These are phyloP conservation scores for Chrysocyon brachyurus DNA, from an alignment of 2,797 vertebrate genomes.

Conservation along the genomic window DNA sequence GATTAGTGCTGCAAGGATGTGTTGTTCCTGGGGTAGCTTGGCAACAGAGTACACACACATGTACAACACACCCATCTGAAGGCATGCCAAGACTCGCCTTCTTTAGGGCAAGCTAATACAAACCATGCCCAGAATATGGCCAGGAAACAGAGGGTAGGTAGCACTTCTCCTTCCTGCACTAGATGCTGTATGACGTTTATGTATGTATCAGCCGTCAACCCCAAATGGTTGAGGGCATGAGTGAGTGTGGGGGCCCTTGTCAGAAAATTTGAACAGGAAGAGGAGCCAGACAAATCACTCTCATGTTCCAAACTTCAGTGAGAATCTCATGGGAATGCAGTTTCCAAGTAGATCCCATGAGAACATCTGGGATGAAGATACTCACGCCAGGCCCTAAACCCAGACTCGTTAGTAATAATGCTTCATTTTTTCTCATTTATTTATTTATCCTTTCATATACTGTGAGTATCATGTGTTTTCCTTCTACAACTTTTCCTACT, in stretches of 20 bases:
- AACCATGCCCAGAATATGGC: conserved; percentile 82
- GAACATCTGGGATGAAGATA: conserved; percentile 89
- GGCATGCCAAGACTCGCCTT: conserved; percentile 71
- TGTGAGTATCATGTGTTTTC: conserved; percentile 70
- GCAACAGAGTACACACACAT: conserved; percentile 80
- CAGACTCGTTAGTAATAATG: conserved; percentile 87
- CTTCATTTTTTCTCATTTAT: conserved; percentile 78
- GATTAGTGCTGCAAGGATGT: conserved; percentile 46
- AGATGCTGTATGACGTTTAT: conserved; percentile 71
- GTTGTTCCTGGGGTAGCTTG: conserved; percentile 76
- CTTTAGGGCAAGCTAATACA: conserved; percentile 80
- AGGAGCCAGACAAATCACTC: conserved; percentile 81
- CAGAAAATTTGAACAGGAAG: conserved; percentile 36
- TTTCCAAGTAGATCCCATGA: conserved; percentile 88
- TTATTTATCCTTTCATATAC: conserved; percentile 82
- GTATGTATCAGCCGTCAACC: conserved; percentile 74
- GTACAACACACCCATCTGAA: conserved; percentile 81
- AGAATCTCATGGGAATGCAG: conserved; percentile 88
- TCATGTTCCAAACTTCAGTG: conserved; percentile 84
- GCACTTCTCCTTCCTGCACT: conserved; percentile 73
- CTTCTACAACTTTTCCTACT: conserved; percentile 55
- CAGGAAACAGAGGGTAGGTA: conserved; percentile 82
- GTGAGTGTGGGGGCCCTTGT: neutral
- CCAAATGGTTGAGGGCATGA: conserved; percentile 1
- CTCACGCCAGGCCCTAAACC: conserved; percentile 87